Conservation (phyloP, 2,113 vertebrate genomes). For the Neodontobutis hainanensis region DNA sequence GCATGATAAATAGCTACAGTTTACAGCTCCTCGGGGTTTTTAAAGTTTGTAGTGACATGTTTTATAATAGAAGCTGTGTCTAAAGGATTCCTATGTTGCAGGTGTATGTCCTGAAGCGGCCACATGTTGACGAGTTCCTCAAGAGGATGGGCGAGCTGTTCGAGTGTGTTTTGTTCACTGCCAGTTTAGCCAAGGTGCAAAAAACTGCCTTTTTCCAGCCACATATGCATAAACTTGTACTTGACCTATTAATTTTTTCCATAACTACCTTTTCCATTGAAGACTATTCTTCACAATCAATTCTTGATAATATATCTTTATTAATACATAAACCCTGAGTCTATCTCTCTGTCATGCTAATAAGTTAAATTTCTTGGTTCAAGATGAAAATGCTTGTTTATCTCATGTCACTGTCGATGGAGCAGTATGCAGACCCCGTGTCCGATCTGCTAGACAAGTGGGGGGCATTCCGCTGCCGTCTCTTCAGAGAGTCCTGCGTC, state of each 20-base stretch:
- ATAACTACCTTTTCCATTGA: no score
- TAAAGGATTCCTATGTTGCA: conserved; percentile 50
- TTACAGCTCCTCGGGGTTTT: background rate
- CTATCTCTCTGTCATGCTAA: no score
- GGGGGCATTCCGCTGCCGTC: conserved; percentile 92
- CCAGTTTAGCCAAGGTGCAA: conserved; percentile 95
- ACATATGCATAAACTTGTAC: conserved; percentile 20
- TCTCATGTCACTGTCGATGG: background rate
- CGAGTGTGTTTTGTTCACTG: conserved; percentile 96
- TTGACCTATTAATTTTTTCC: no score
- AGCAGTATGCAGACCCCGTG: conserved; percentile 93
- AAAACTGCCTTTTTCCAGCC: background rate
- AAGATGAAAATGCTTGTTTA: background rate
- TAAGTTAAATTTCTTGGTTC: no score
- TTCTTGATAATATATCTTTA: no score
- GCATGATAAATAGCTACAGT: background rate
- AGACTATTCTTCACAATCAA: no score
- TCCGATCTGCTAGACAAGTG: conserved; percentile 97
- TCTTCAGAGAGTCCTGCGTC: conserved; percentile 96
- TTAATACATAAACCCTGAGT: no score
- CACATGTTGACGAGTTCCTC: conserved; percentile 94
- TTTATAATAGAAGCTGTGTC: background rate
- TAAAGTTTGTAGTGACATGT: conserved; percentile 24
- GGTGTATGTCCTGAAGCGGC: conserved; percentile 97
- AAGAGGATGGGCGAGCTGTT: conserved; percentile 97